Evolutionary conservation across 2,888 invertebrate species (phyloP).

Genomic region (Acleris emargana): DNA sequence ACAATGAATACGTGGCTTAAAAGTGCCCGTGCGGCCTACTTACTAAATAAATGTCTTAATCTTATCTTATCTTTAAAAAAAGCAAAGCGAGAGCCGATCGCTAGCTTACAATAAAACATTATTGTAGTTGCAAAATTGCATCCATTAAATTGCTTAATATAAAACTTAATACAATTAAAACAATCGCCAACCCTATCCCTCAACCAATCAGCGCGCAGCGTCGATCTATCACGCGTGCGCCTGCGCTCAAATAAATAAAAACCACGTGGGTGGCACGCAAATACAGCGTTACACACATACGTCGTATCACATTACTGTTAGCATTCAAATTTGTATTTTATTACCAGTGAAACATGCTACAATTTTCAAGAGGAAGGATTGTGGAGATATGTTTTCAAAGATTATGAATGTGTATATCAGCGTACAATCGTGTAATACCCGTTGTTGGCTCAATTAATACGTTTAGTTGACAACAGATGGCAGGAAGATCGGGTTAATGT

Average conservation of each 20-base stretch:
- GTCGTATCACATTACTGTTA: too few relatives aligned
- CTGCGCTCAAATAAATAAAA: conserved; percentile 26
- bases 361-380: too few relatives aligned
- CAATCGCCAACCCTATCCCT: conserved; percentile 16
- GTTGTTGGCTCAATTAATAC: conserved; percentile 1
- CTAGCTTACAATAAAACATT: too few relatives aligned
- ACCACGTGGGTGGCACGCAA: conserved; percentile 29
- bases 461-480: conserved; percentile 5
- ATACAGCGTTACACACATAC: background rate
- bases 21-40: too few relatives aligned
- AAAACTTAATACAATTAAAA: background rate
- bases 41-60: too few relatives aligned
- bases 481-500: background rate
- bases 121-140: background rate
- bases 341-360: too few relatives aligned
- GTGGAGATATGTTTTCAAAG: too few relatives aligned
- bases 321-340: too few relatives aligned
- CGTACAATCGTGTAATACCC: conserved; percentile 1
- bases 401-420: background rate
- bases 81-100: too few relatives aligned
- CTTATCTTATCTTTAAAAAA: too few relatives aligned
- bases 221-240: conserved; percentile 11
- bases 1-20: too few relatives aligned
- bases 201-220: conserved; percentile 25
- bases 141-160: background rate